phyloP scores from a whole-genome alignment of 2,113 vertebrate species.

The Grallaria varia region DNA sequence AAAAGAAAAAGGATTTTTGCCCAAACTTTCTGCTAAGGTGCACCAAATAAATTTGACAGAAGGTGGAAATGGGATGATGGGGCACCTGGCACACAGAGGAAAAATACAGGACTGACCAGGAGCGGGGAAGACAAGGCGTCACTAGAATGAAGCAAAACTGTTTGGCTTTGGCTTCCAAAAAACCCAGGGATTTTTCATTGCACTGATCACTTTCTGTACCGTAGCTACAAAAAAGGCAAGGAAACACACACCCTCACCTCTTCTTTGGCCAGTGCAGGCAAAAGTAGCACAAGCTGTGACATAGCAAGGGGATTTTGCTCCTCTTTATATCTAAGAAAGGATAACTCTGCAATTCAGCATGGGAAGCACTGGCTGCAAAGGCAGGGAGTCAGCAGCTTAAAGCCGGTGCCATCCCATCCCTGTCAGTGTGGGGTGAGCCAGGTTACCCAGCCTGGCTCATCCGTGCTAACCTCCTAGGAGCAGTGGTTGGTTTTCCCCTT shows the following conservation, averaged over 20 bases:
- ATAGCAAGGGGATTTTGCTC: not conserved
- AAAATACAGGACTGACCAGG: not conserved
- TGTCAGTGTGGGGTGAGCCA: not conserved
- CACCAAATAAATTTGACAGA: not conserved
- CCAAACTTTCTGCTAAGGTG: not conserved
- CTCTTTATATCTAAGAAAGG: not conserved
- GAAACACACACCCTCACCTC: not conserved
- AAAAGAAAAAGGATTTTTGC: not conserved
- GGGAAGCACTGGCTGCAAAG: not conserved
- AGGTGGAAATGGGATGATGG: not conserved
- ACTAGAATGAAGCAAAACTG: not conserved
- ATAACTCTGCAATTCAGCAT: not conserved
- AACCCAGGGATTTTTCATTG: not conserved
- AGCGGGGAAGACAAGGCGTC: not conserved
- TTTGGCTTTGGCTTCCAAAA: not conserved
- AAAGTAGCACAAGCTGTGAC: conserved; percentile 6
- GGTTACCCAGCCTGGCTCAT: not conserved
- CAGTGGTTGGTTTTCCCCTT: not conserved
- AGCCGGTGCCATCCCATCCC: not conserved
- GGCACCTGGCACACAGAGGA: not conserved
- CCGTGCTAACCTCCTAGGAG: not conserved
- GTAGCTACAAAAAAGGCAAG: not conserved
- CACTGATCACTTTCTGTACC: not conserved
- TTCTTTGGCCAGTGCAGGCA: conserved; percentile 9
- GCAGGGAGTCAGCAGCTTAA: not conserved